phyloP scores from a whole-genome alignment of 1,140 invertebrate species.

The Protaetia brevitarsis region DNA sequence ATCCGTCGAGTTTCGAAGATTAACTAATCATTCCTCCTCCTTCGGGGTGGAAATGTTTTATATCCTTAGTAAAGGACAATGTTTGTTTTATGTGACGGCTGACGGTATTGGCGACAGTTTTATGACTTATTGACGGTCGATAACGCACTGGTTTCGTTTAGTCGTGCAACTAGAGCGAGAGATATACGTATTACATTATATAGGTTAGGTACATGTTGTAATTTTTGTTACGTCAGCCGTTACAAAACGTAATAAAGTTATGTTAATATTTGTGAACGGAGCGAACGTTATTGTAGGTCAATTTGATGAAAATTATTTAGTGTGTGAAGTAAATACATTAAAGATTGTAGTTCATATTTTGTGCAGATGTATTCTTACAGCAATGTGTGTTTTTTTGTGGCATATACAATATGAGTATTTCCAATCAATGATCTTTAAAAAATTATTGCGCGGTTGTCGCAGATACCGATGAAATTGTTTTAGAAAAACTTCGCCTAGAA shows the following conservation, averaged over 20 bases:
- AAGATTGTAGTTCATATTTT: too few relatives aligned
- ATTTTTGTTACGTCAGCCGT: background rate
- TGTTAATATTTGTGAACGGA: slow-evolving; percentile 16
- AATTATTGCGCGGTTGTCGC: too few relatives aligned
- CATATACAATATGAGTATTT: too few relatives aligned
- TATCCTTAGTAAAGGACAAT: too few relatives aligned
- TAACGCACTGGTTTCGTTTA: background rate
- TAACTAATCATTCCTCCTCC: background rate
- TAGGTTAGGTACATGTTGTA: background rate
- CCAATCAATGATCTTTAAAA: too few relatives aligned
- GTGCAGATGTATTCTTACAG: too few relatives aligned
- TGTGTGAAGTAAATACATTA: background rate
- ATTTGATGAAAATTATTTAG: slow-evolving; percentile 1
- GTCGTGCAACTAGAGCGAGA: background rate
- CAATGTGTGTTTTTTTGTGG: too few relatives aligned
- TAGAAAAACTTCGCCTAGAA: too few relatives aligned
- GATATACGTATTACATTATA: background rate
- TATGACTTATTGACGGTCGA: slow-evolving; percentile 5
- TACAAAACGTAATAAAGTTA: background rate
- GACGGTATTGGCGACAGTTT: background rate
- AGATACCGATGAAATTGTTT: too few relatives aligned
- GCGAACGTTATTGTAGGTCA: background rate
- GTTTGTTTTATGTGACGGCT: too few relatives aligned
- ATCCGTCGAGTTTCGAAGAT: too few relatives aligned
- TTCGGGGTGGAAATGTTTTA: background rate